phyloP scores from a whole-genome alignment of 2,113 vertebrate species.

The Catharus fuscescens region DNA sequence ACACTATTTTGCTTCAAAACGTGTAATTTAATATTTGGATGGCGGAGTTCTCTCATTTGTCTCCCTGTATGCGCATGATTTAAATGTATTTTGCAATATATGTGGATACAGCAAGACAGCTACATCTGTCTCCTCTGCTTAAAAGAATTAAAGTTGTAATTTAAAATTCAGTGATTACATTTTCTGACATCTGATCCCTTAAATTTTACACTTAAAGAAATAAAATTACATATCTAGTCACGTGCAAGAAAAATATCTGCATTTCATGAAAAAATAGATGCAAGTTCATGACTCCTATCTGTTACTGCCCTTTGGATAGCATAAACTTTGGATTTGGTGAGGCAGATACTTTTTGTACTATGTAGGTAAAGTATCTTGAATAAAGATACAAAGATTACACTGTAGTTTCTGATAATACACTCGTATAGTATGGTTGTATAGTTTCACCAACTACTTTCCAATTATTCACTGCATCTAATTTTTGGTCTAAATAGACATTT shows the following conservation, averaged over 20 bases:
- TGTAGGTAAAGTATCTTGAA: not conserved
- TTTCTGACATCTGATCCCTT: conserved; percentile 3
- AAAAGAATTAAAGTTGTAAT: conserved; percentile 4
- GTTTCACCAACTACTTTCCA: not conserved
- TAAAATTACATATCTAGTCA: not conserved
- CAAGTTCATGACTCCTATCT: not conserved
- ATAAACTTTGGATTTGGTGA: not conserved
- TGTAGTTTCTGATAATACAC: not conserved
- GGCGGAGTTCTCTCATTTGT: conserved; percentile 34
- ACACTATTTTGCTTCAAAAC: conserved; percentile 60
- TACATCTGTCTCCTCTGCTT: conserved; percentile 11
- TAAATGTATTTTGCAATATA: conserved; percentile 15
- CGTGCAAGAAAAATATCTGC: not conserved
- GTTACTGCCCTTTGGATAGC: not conserved
- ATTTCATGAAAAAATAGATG: not conserved
- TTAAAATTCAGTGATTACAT: conserved; percentile 1
- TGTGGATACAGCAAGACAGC: not conserved
- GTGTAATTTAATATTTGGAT: conserved; percentile 70
- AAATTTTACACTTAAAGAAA: conserved; percentile 16
- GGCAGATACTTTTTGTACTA: not conserved
- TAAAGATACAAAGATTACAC: not conserved
- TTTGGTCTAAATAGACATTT: not conserved
- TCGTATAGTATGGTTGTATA: not conserved
- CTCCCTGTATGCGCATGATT: not conserved
- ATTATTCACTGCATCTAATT: not conserved